These are phyloP conservation scores for Epinotia ramella DNA, from an alignment of 2,888 invertebrate genomes.

Conservation along the genomic window DNA sequence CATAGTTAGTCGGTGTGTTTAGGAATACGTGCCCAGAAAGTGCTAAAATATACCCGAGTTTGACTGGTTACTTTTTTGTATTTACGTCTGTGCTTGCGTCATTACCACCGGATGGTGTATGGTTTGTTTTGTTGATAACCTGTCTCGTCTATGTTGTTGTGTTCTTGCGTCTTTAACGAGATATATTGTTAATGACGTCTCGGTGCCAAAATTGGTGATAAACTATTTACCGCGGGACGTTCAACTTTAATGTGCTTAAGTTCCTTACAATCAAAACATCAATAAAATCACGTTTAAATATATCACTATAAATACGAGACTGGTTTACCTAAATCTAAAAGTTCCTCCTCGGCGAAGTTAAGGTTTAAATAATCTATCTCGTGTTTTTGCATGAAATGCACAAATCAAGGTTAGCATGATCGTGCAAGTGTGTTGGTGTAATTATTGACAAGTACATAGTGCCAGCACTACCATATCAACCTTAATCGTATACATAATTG, in stretches of 20 bases:
- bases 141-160: slow-evolving; percentile 29
- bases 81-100: slow-evolving; percentile 40
- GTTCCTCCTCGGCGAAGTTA: too few species aligned
- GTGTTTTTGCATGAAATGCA: slow-evolving; percentile 19
- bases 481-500: slow-evolving; percentile 18
- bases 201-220: neutral
- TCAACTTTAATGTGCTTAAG: too few species aligned
- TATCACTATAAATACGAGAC: neutral
- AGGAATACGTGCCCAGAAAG: slow-evolving; percentile 7
- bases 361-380: slow-evolving; percentile 6
- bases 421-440: slow-evolving; percentile 26
- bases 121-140: slow-evolving; percentile 39
- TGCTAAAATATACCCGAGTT: slow-evolving; percentile 4
- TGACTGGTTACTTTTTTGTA: slow-evolving; percentile 14
- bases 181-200: neutral
- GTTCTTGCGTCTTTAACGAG: slow-evolving; percentile 22
- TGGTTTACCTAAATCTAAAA: neutral
- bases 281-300: neutral
- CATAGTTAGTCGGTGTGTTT: neutral
- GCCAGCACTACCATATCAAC: slow-evolving; percentile 11
- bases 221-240: neutral
- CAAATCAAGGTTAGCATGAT: slow-evolving; percentile 40
- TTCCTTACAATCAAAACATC: neutral
- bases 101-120: slow-evolving; percentile 24
- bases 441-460: slow-evolving; percentile 35